Evolutionary conservation across 2,888 invertebrate genomes (phyloP).

Genomic region (Macaria liturata): DNA sequence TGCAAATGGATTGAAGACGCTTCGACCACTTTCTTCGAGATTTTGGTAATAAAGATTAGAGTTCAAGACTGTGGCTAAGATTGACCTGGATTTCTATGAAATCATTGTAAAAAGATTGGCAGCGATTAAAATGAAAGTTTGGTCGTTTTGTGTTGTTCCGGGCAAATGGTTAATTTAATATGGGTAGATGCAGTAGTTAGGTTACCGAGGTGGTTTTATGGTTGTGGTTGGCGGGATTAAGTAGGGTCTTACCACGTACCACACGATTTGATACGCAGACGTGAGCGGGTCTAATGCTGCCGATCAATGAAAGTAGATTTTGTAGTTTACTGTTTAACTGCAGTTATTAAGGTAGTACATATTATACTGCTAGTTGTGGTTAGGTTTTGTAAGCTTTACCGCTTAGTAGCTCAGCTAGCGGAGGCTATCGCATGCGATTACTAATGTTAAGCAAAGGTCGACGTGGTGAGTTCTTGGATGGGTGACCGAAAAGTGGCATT

Average conservation of each 20-base stretch:
- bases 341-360: no score
- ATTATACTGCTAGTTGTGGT: no score
- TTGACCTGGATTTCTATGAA: slow-evolving; percentile 30
- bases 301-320: slow-evolving; percentile 56
- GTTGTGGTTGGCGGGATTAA: slow-evolving; percentile 56
- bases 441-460: no score
- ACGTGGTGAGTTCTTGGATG: no score
- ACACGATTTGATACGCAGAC: slow-evolving; percentile 55
- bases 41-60: slow-evolving; percentile 24
- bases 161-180: not conserved
- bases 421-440: no score
- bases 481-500: no score
- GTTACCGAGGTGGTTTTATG: slow-evolving; percentile 33
- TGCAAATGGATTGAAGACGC: slow-evolving; percentile 25
- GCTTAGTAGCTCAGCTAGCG: no score
- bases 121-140: slow-evolving; percentile 36
- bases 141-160: slow-evolving; percentile 22
- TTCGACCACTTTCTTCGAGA: slow-evolving; percentile 24
- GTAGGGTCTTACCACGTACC: slow-evolving; percentile 43
- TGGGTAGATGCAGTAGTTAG: slow-evolving; percentile 31
- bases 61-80: slow-evolving; percentile 18
- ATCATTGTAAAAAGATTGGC: slow-evolving; percentile 30
- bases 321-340: slow-evolving; percentile 36
- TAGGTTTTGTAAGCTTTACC: no score
- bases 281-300: slow-evolving; percentile 52